Conservation (phyloP, 2,888 invertebrate species). For the Eutolmus rufibarbis region DNA sequence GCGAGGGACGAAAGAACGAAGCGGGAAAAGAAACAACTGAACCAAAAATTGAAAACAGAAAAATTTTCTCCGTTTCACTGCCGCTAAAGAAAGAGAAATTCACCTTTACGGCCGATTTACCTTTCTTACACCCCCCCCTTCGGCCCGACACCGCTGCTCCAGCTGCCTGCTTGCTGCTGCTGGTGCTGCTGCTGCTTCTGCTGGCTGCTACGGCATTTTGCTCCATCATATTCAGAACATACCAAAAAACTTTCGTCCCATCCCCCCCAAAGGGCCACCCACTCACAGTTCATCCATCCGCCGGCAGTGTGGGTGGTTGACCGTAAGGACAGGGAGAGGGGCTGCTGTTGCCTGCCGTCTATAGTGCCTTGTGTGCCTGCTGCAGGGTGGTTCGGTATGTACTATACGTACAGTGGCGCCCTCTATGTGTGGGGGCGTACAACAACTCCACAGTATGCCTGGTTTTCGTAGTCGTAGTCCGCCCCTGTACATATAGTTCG, state of each 20-base stretch:
- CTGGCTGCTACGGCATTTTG: conserved; percentile 39
- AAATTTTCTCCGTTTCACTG: conserved; percentile 28
- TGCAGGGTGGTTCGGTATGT: neutral
- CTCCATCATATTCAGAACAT: conserved; percentile 41
- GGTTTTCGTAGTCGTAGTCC: neutral
- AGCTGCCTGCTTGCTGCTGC: neutral
- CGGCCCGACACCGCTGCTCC: neutral
- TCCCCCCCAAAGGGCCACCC: neutral
- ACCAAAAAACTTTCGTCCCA: conserved; percentile 27
- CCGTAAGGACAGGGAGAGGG: neutral
- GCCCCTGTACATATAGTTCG: neutral
- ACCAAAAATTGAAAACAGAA: conserved; percentile 41
- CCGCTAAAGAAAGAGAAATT: conserved; percentile 43
- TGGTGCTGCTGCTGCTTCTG: neutral
- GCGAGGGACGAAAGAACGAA: neutral
- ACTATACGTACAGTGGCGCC: neutral
- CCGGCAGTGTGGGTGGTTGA: conserved; percentile 3
- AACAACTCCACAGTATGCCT: neutral
- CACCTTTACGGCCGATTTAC: conserved; percentile 48
- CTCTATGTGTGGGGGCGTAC: neutral
- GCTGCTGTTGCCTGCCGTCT: neutral
- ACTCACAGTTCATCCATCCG: neutral
- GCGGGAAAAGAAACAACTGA: conserved; percentile 31
- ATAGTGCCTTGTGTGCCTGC: neutral
- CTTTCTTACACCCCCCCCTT: conserved; percentile 24